Base-by-base conservation (phyloP, 2,113 vertebrate species). In the Zingel zingel region DNA sequence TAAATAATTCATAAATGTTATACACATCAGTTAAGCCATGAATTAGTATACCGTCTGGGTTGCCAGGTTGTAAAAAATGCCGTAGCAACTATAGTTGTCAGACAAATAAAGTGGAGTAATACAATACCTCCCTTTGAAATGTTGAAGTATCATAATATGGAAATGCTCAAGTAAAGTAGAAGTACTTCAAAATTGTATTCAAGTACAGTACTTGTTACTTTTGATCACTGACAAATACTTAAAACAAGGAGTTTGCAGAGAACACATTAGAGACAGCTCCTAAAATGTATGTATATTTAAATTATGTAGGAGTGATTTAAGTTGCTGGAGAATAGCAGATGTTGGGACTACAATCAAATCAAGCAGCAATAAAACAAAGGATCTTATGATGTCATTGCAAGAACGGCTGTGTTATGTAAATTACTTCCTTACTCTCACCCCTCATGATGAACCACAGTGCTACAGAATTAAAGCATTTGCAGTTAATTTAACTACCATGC, bases 331-430 rank as follows among this genome's bases (percentile, higher is more conserved):
- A 74, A 77, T 15, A 76, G 48, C 65, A 79, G 74, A 81, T 72
- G 71, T 70, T 67, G 36, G 45, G 36, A 71, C 18, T 0, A 21
- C 30, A 86, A 74, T 53, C 6, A 81, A 57, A 75, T 56, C 43
- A 86, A 73, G 47, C 7, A 58, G 19, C n/a, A 64, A 78, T 47
- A 64, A 69, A 86, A 68, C 59, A 71, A 79, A 83, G 67, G 57
- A 47, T 73, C 3, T 18, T 36, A 62, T 68, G 83, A 79, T 65
- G 76, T 77, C 25, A 77, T 23, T 27, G 39, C n/a, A 2, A 18
- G 63, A 83, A 78, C 84, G 82, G 74, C 84, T 85, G 77, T 84
- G 70, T 58, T 39, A 53, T 25, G 27, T 56, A 86, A 67, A 80
- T 77, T 23, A 43, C 56, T 82, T 63, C 57, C 54, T 82, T 43